A percentile compares a stretch with the other conserved stretches of the same genome.
Evolutionary conservation across 1,140 invertebrate genomes (phyloP).

Genomic region (Paramacrobiotus metropolitanus): DNA sequence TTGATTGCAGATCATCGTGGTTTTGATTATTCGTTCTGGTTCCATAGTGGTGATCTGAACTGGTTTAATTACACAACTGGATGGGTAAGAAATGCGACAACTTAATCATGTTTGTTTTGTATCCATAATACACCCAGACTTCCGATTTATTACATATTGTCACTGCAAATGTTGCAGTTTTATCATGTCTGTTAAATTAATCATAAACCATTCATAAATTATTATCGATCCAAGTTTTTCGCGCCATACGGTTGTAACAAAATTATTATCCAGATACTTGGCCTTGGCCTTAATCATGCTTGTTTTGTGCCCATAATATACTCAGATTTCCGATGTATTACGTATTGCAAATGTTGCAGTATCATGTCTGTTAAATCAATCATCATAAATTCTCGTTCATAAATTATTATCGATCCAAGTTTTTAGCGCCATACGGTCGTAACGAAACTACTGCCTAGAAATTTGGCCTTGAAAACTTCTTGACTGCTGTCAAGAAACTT

Average conservation of each 20-base stretch:
- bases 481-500: too few species aligned
- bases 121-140: neutral
- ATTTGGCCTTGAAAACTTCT: too few species aligned
- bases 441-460: neutral
- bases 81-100: neutral
- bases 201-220: too few species aligned
- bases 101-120: neutral
- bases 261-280: neutral
- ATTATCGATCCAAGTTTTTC: too few species aligned
- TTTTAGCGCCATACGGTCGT: too few species aligned
- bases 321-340: neutral
- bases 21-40: conserved; percentile 59
- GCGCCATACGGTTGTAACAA: too few species aligned
- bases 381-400: too few species aligned
- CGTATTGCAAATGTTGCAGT: neutral
- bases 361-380: neutral
- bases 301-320: neutral
- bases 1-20: conserved; percentile 46
- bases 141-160: neutral
- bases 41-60: conserved; percentile 53
- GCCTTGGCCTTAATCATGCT: neutral
- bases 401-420: too few species aligned
- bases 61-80: conserved; percentile 41
- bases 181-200: neutral
- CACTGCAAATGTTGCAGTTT: neutral